phyloP scores from a whole-genome alignment of 2,888 invertebrate species.

The Lissocephala sabroskyi region DNA sequence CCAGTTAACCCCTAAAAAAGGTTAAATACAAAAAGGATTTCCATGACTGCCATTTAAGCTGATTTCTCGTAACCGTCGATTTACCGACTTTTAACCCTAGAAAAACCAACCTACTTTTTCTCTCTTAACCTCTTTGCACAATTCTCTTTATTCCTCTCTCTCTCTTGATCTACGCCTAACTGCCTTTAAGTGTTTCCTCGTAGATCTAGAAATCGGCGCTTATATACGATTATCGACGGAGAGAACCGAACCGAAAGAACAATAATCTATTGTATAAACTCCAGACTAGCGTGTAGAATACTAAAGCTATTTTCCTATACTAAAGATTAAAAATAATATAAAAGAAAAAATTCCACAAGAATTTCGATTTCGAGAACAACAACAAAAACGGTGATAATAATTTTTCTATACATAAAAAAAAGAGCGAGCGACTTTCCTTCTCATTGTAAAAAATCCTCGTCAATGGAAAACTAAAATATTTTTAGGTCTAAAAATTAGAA shows the following conservation, averaged over 20 bases:
- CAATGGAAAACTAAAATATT: constrained; percentile 20
- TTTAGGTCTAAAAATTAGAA: constrained; percentile 24
- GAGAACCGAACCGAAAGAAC: constrained; percentile 52
- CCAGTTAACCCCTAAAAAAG: no score
- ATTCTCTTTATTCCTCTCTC: no score
- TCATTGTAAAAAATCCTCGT: constrained; percentile 26
- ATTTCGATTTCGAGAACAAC: constrained; percentile 41
- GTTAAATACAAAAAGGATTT: no score
- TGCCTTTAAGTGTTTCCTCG: no score
- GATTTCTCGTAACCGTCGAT: no score
- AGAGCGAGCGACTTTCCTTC: constrained; percentile 26
- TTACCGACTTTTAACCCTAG: no score
- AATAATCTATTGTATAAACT: constrained; percentile 61
- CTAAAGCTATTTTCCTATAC: constrained; percentile 55
- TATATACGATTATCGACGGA: constrained; percentile 18
- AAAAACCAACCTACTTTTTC: no score
- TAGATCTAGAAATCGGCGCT: no score
- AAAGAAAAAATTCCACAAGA: constrained; percentile 21
- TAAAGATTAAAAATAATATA: constrained; percentile 11
- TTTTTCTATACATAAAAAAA: constrained; percentile 42
- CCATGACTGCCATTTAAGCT: no score
- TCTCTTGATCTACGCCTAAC: no score
- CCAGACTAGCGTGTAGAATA: constrained; percentile 45
- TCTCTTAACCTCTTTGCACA: no score
- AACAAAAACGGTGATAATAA: constrained; percentile 49